Percentiles rank a stretch among this genome's conserved stretches.
Conservation (phyloP, 2,888 invertebrate species). For the Cylloceria caligata region DNA sequence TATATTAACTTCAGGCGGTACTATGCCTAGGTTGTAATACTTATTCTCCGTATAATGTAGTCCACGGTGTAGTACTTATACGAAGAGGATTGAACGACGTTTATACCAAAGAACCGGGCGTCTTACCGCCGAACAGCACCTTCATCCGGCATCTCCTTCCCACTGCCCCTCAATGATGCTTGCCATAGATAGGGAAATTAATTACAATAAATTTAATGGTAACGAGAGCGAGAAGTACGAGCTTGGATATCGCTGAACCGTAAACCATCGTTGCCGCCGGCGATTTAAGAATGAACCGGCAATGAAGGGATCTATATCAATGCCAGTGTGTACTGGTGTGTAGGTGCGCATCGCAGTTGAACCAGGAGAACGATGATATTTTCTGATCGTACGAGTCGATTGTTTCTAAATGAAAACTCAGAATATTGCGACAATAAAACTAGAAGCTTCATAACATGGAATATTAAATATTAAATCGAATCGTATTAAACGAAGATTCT, state of each 20-base stretch:
- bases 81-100: slow-evolving; percentile 76
- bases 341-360: background rate
- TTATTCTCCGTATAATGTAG: slow-evolving; percentile 48
- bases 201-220: slow-evolving; percentile 84
- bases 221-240: slow-evolving; percentile 80
- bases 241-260: slow-evolving; percentile 51
- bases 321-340: slow-evolving; percentile 6
- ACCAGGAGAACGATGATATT: slow-evolving; percentile 24
- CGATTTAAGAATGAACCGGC: slow-evolving; percentile 58
- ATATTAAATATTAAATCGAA: background rate
- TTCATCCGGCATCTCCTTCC: slow-evolving; percentile 61
- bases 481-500: too few relatives aligned
- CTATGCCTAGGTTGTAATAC: slow-evolving; percentile 36
- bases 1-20: background rate
- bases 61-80: slow-evolving; percentile 24
- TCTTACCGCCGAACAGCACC: slow-evolving; percentile 65
- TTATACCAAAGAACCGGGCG: slow-evolving; percentile 72
- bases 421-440: background rate
- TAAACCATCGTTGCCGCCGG: slow-evolving; percentile 46
- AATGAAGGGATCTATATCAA: slow-evolving; percentile 38
- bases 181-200: slow-evolving; percentile 83
- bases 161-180: slow-evolving; percentile 78
- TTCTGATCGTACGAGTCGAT: slow-evolving; percentile 29
- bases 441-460: background rate
- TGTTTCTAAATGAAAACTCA: background rate